These are phyloP conservation scores for Nasonia oneida DNA, from an alignment of 2,888 invertebrate species.

Conservation along the genomic window DNA sequence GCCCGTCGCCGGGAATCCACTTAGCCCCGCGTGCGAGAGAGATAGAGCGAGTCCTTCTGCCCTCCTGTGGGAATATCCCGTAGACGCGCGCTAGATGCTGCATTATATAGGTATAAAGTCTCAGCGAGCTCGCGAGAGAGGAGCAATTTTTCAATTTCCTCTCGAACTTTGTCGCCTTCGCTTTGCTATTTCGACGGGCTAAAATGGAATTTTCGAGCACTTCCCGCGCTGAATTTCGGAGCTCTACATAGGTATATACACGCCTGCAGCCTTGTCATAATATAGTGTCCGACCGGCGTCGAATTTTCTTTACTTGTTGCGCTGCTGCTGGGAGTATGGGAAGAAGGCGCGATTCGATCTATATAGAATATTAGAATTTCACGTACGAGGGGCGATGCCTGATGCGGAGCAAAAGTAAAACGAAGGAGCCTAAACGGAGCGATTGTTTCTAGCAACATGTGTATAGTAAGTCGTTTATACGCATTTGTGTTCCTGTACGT, in stretches of 20 bases:
- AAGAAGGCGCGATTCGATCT: neutral
- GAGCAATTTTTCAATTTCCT: conserved; percentile 79
- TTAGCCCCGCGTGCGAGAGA: conserved; percentile 66
- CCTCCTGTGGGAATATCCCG: conserved; percentile 68
- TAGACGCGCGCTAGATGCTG: neutral
- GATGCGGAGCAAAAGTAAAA: neutral
- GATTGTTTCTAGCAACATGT: conserved; percentile 34
- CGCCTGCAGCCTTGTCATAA: no score
- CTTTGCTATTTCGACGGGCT: conserved; percentile 74
- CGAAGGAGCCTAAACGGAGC: conserved; percentile 12
- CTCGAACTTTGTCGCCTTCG: conserved; percentile 78
- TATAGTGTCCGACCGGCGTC: neutral
- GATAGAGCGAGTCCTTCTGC: conserved; percentile 56
- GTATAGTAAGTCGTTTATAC: conserved; percentile 11
- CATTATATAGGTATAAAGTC: neutral
- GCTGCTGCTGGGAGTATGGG: neutral
- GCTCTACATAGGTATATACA: neutral
- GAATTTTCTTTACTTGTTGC: conserved; percentile 4
- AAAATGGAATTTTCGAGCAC: conserved; percentile 76
- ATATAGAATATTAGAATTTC: conserved; percentile 31
- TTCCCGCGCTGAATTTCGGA: conserved; percentile 29
- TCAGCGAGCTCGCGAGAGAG: conserved; percentile 63
- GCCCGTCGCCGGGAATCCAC: conserved; percentile 71
- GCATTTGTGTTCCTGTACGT: conserved; percentile 50
- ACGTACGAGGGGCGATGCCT: neutral